Base-by-base conservation (phyloP, 1,140 invertebrate genomes). In the Caenorhabditis latens region DNA sequence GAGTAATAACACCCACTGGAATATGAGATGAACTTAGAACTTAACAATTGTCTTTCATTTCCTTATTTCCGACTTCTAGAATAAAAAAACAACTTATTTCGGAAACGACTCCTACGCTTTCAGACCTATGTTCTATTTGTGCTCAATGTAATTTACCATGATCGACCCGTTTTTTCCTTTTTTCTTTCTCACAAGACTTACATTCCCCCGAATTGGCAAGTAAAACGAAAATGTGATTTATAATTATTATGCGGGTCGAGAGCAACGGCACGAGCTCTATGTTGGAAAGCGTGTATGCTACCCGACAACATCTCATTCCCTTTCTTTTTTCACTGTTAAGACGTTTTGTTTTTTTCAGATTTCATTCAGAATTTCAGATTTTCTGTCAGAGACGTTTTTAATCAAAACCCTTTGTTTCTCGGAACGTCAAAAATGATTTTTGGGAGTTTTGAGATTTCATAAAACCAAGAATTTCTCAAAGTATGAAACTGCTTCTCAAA, bases 211-310 rank as follows among this genome's bases (percentile, higher is more conserved):
- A 71, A 71, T 43, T 11, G 65, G 65, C 65, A n/a, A 71, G 65
- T 71, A 43, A 71, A 46, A 0, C 9, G 65, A 71, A 71, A 71
- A 71, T 71, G 65, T 71, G 65, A 71, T 71, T 71, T 71, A 71
- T 71, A 71, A 71, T 71, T 71, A 71, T 71, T 71, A 46, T 71
- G 46, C 65, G 16, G 42, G 42, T 71, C 65, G 65, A 71, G 42
- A 46, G 65, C 65, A 63, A 63, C 21, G 24, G 19, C 4, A 19
- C 21, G 13, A 24, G 19, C 24, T 2, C 19, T 63, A 21, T n/a
- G 21, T 32, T 13, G 19, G 61, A 32, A 32, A 13, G 61, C 8
- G 24, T 71, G 42, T 46, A 13, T 71, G 40, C 42, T 71, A 43
- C 42, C 42, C 16, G 9, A 71, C 65, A 71, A 71, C 40, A 71